Base-by-base conservation (phyloP, 2,113 vertebrate species). In the Fulica atra region DNA sequence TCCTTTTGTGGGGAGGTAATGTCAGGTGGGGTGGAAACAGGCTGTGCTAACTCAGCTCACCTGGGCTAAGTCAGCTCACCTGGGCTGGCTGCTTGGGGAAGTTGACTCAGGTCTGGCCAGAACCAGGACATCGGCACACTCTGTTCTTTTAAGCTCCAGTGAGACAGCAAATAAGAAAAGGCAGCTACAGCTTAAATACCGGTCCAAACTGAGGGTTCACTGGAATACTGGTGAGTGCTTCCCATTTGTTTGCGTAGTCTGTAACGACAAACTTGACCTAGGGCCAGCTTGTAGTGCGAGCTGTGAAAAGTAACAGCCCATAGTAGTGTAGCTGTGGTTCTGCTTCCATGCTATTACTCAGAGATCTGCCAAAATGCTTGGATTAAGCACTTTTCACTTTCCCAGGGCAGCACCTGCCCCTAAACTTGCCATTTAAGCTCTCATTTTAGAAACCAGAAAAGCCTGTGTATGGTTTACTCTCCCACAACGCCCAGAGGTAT, bases 261-360 rank as follows among this genome's bases (percentile, higher is more conserved):
- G 16, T 77, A 88, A 88, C 10, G 25, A n/a, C 72, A 91, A 74
- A 69, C 18, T 66, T 53, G 24, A 82, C n/a, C 42, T 63, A 42
- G 24, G 86, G 48, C 16, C 0, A 0, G 69, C 60, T 81, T 81
- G 51, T 53, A 84, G 44, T 0, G 0, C 8, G 38, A 94, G 36
- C 86, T 80, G 59, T 71, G 77, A 80, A 85, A 87, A 94, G 11
- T 53, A 89, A 88, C 29, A 66, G 63, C 61, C 23, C 40, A 18
- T 14, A 51, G 28, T 68, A 66, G 66, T 0, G 33, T 48, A 36
- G 25, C 14, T 91, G 78, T 70, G 46, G 51, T 77, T 83, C 69
- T 64, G 42, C 74, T 74, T 85, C 61, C 42, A 23, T 38, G 23
- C 50, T 81, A 11, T 64, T 77, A 53, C 53, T 72, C n/a, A 92